phyloP scores from a whole-genome alignment of 2,113 vertebrate species.

The Lepus timidus region DNA sequence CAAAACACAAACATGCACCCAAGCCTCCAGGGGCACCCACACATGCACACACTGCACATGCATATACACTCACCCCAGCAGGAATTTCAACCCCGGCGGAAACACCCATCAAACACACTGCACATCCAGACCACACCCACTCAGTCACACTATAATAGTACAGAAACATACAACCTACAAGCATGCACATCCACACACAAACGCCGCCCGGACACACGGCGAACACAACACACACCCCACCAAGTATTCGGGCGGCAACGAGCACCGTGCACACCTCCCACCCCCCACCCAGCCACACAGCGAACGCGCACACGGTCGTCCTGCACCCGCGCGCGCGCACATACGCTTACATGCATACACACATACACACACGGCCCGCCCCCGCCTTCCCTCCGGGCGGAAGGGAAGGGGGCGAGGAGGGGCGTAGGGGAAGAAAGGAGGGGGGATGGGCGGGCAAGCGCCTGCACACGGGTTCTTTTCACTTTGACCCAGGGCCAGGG shows the following conservation, averaged over 20 bases:
- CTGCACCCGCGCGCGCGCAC: conserved; percentile 39
- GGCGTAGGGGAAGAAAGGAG: conserved; percentile 62
- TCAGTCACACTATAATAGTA: not conserved
- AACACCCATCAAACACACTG: conserved; percentile 62
- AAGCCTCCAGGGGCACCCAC: not conserved
- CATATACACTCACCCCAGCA: conserved; percentile 35
- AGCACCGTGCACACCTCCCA: not conserved
- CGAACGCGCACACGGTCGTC: conserved; percentile 49
- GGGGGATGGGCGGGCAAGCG: conserved; percentile 47
- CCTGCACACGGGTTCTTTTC: conserved; percentile 28
- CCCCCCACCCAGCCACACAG: conserved; percentile 31
- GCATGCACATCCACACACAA: conserved; percentile 56
- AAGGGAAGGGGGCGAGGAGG: conserved; percentile 76
- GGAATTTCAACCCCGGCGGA: conserved; percentile 26
- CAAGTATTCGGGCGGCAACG: conserved; percentile 60
- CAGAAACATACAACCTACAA: conserved; percentile 62
- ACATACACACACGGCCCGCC: conserved; percentile 78
- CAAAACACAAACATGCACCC: conserved; percentile 30
- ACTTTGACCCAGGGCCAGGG: conserved; percentile 68
- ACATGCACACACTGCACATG: conserved; percentile 9
- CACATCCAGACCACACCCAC: conserved; percentile 64
- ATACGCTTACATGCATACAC: conserved; percentile 57
- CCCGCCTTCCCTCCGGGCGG: conserved; percentile 71
- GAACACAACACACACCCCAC: conserved; percentile 63
- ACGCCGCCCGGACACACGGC: conserved; percentile 36